These are phyloP conservation scores for Lophochroa leadbeateri DNA, from an alignment of 2,113 vertebrate species.

Conservation along the genomic window DNA sequence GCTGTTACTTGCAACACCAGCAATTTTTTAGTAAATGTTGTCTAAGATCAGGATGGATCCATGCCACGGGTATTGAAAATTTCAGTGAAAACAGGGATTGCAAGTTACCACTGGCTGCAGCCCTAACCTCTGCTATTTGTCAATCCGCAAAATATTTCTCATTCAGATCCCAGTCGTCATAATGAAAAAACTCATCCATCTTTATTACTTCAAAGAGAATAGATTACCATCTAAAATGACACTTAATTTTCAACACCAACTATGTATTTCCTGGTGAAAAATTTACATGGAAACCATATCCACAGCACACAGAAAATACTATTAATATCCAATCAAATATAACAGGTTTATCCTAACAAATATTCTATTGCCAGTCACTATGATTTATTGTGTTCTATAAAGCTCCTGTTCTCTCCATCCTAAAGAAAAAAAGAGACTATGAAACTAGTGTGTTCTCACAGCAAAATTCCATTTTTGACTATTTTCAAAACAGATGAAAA, in stretches of 20 bases:
- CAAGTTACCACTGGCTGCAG: not conserved
- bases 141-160: not conserved
- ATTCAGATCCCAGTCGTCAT: not conserved
- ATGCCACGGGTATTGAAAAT: not conserved
- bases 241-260: slow-evolving; percentile 37
- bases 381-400: slow-evolving; percentile 27
- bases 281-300: slow-evolving; percentile 18
- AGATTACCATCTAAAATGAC: slow-evolving; percentile 25
- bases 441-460: not conserved
- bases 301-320: not conserved
- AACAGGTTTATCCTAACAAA: slow-evolving; percentile 5
- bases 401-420: not conserved
- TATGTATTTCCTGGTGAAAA: not conserved
- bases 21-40: not conserved
- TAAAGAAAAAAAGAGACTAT: not conserved
- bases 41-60: not conserved
- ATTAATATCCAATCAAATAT: slow-evolving; percentile 42
- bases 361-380: slow-evolving; percentile 25
- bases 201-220: slow-evolving; percentile 32
- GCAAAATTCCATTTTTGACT: not conserved
- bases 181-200: slow-evolving; percentile 44
- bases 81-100: not conserved
- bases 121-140: not conserved
- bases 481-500: slow-evolving; percentile 35
- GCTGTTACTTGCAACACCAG: not conserved